Evolutionary conservation across 1,140 invertebrate genomes (phyloP).

Genomic region (Belonocnema kinseyi): DNA sequence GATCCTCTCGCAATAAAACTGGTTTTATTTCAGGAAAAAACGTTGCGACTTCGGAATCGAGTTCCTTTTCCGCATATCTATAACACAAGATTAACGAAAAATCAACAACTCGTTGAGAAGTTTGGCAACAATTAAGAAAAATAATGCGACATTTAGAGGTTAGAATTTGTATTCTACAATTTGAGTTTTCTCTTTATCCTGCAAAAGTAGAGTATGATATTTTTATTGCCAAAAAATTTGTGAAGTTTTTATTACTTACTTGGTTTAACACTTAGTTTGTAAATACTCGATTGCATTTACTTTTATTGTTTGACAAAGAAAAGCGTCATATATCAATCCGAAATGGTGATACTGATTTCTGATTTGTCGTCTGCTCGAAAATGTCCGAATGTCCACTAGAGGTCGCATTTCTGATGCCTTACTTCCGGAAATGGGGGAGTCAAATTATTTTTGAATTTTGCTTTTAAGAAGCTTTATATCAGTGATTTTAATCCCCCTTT

Average conservation of each 20-base stretch:
- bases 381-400: not conserved
- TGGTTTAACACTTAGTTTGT: too few species aligned
- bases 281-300: too few species aligned
- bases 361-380: slow-evolving; percentile 2
- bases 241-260: too few species aligned
- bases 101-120: not conserved
- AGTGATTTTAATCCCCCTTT: not conserved
- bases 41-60: not conserved
- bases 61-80: not conserved
- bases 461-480: not conserved
- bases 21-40: not conserved
- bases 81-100: not conserved
- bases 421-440: slow-evolving; percentile 9
- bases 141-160: too few species aligned
- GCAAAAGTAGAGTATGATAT: too few species aligned
- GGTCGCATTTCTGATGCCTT: not conserved
- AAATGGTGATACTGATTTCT: too few species aligned
- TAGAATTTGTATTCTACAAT: too few species aligned
- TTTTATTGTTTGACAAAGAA: slow-evolving; percentile 12
- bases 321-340: too few species aligned
- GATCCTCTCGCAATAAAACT: not conserved
- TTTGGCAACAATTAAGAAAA: too few species aligned
- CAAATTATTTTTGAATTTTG: not conserved
- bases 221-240: too few species aligned
- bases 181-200: too few species aligned